Evolutionary conservation across 2,888 invertebrate species (phyloP), one percentile per base, ranked within the genome.

Genomic region (Ethmia dodecea): DNA sequence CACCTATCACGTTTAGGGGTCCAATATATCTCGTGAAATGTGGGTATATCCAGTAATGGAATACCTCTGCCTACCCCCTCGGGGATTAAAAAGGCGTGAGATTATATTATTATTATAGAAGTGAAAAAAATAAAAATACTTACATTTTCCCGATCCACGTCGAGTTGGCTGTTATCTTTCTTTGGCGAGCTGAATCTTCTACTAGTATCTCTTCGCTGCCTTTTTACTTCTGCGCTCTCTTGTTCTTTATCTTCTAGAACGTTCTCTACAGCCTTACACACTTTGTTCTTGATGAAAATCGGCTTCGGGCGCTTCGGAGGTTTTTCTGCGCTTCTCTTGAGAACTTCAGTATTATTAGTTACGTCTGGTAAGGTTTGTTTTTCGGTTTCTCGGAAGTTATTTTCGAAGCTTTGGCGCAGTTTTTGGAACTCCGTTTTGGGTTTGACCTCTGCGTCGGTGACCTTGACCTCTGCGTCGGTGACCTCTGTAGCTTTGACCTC

Each of bases 61-160:
- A n/a, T n/a, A n/a, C n/a, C n/a, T n/a, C n/a, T n/a, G n/a, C n/a
- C n/a, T n/a, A n/a, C n/a, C n/a, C n/a, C n/a, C n/a, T n/a, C n/a
- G n/a, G n/a, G n/a, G n/a, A n/a, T n/a, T n/a, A n/a, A n/a, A n/a
- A n/a, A n/a, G n/a, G n/a, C n/a, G n/a, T n/a, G n/a, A n/a, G n/a
- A n/a, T n/a, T n/a, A n/a, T n/a, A n/a, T n/a, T n/a, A n/a, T n/a
- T n/a, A n/a, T n/a, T 20, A n/a, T 8, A 20, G n/a, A 20, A 20
- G 3, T 20, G n/a, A 1, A 13, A 38, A 14, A 10, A 24, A 33
- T 24, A 37, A 36, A 26, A 11, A 9, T 54, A 86, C 86, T 86
- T 11, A 87, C 86, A 43, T 86, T 86, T 29, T 84, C 78, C 48
- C 68, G 60, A 33, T 86, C 84, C 5, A 74, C 60, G 32, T 84